Conservation (phyloP, 2,113 vertebrate species). For the Glaucomys volans region DNA sequence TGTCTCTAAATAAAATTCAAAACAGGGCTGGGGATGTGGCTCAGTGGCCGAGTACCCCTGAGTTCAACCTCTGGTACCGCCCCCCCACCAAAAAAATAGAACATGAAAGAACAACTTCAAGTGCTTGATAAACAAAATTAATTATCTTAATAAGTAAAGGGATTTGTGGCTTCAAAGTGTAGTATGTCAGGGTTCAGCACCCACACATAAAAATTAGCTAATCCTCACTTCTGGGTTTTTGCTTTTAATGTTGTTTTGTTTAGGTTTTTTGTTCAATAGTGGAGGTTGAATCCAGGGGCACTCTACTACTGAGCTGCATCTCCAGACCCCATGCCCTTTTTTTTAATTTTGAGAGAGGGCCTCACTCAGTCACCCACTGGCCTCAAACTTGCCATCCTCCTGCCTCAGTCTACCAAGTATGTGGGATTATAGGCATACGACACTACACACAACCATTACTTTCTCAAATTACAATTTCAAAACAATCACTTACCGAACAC, state of each 20-base stretch:
- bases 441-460: not conserved
- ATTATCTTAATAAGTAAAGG: not conserved
- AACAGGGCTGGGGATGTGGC: no score
- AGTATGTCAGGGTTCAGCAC: not conserved
- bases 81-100: not conserved
- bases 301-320: not conserved
- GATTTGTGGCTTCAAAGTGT: not conserved
- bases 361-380: not conserved
- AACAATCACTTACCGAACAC: conserved; percentile 94
- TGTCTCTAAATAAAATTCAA: no score
- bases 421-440: not conserved
- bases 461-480: conserved; percentile 71
- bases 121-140: not conserved
- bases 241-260: no score
- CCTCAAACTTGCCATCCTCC: not conserved
- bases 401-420: not conserved
- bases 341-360: not conserved
- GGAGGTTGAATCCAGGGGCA: no score
- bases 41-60: no score
- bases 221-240: not conserved
- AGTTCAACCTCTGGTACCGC: no score
- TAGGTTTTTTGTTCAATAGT: no score
- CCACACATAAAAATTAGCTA: not conserved
- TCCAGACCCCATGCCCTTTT: not conserved
- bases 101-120: not conserved